Conservation (phyloP, 1,140 invertebrate species). For the Kradibia gibbosae region DNA sequence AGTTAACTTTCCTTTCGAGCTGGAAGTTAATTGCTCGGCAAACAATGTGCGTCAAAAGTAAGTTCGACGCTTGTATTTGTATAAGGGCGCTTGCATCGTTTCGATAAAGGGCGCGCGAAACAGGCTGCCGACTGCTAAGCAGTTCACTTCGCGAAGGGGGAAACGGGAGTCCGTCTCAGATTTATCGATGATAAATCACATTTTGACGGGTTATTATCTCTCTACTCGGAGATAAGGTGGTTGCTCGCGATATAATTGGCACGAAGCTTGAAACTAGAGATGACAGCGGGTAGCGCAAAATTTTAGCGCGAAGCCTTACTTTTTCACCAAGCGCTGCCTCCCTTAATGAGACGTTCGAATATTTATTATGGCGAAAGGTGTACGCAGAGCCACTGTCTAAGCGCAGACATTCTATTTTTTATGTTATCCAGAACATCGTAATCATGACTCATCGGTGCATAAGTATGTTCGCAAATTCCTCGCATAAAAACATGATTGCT, state of each 20-base stretch:
- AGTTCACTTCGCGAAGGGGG: neutral
- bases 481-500: no score
- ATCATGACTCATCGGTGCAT: neutral
- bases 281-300: neutral
- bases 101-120: neutral
- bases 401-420: neutral
- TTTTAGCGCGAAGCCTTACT: constrained; percentile 13
- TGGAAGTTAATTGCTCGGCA: neutral
- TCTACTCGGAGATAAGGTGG: constrained; percentile 22
- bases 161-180: constrained; percentile 33
- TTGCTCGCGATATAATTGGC: constrained; percentile 53
- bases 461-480: no score
- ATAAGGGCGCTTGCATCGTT: neutral
- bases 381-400: neutral
- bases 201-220: constrained; percentile 54
- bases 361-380: constrained; percentile 42
- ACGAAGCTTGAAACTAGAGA: constrained; percentile 49
- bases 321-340: constrained; percentile 22
- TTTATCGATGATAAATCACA: constrained; percentile 55
- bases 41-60: neutral
- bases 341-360: constrained; percentile 53
- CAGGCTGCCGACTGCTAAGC: neutral
- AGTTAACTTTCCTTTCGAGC: neutral
- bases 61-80: neutral
- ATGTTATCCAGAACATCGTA: neutral